These are phyloP conservation scores for Epinephelus moara DNA, from an alignment of 2,113 vertebrate genomes.

Conservation along the genomic window DNA sequence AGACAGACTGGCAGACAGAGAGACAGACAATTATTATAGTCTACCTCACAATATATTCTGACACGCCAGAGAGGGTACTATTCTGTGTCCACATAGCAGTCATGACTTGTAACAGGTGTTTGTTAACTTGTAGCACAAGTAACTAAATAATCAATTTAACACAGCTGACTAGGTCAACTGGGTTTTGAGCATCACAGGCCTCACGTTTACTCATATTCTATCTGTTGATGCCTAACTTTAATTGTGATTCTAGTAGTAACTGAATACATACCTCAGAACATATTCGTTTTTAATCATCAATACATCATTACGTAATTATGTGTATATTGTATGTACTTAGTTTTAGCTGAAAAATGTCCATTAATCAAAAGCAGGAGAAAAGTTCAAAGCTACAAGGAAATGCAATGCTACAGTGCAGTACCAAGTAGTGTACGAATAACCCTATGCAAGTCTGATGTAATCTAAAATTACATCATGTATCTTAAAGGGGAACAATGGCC, in stretches of 20 bases:
- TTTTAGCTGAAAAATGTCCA: slow-evolving; percentile 31
- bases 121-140: not conserved
- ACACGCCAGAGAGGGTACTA: not conserved
- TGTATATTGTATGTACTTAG: not conserved
- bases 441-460: not conserved
- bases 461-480: not conserved
- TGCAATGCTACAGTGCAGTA: not conserved
- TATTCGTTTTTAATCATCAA: not conserved
- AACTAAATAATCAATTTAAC: slow-evolving; percentile 6
- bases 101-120: slow-evolving; percentile 40
- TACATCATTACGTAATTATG: not conserved
- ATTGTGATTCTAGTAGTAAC: slow-evolving; percentile 21
- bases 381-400: not conserved
- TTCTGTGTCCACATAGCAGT: not conserved
- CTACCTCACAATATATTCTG: slow-evolving; percentile 15
- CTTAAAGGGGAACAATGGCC: not conserved
- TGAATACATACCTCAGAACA: slow-evolving; percentile 24
- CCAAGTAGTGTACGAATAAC: not conserved
- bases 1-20: slow-evolving; percentile 34
- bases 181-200: not conserved
- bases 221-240: not conserved
- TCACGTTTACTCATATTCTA: not conserved
- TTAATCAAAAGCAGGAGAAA: not conserved
- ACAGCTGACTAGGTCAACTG: not conserved
- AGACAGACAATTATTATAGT: slow-evolving; percentile 23